Base-by-base conservation (phyloP, 2,797 vertebrate genomes). In the Pyrocephalus nanus region DNA sequence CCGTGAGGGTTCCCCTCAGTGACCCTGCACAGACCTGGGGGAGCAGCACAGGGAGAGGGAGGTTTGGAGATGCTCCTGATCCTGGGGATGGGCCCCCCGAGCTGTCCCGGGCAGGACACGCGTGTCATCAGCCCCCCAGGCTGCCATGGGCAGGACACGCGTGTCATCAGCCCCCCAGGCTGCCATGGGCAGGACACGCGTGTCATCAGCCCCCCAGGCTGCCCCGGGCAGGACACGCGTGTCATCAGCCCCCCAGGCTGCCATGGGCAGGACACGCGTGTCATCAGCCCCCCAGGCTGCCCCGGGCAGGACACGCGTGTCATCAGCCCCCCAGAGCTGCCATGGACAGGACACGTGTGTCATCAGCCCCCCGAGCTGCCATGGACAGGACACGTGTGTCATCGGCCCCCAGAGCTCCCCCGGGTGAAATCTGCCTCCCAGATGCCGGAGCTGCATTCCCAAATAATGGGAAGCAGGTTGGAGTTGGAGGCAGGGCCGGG, bases 401-500 rank as follows among this genome's bases (percentile, higher is more conserved):
- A 79, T 77, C 93, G 57, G 75, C 6, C 74, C 66, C 3, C 34
- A 15, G 40, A 2, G 11, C 58, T 29, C 58, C 81, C 72, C 30
- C 4, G 88, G 58, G 38, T 22, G 18, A 23, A 86, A 93, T 82
- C 92, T 96, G 96, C 45, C 69, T 64, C 83, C 92, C 96, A 96
- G 15, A 81, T 96, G 95, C 47, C 5, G 51, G 72, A 89, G 60
- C 62, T 29, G 17, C 95, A 91, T 96, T 97, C 93, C 96, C 89
- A 29, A 9, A 27, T 97, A 96, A 96, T 92, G 94, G 88, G 80
- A 96, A 96, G 74, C 96, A 95, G 95, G 74, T 69, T 38, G 36
- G 36, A n/a, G n/a, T n/a, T 8, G 8, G 34, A 3, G 2, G 83
- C 55, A 34, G 22, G 75, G 84, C 47, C 29, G 4, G 88, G 45